phyloP scores from a whole-genome alignment of 2,797 vertebrate genomes.

The Cetoscarus ocellatus region DNA sequence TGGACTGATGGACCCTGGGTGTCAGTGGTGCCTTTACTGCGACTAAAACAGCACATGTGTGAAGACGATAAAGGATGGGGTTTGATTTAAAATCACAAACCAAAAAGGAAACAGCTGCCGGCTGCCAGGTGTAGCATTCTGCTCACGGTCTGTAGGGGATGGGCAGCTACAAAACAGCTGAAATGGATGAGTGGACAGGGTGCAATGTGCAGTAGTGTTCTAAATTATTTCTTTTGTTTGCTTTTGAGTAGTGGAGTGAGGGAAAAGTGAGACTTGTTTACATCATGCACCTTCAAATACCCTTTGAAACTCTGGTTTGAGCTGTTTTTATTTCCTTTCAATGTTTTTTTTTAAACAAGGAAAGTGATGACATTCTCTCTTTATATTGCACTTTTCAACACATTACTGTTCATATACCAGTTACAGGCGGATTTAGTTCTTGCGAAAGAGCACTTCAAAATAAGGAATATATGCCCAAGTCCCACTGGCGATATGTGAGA shows the following conservation, averaged over 20 bases:
- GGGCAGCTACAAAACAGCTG: conserved; percentile 36
- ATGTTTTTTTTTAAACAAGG: background rate
- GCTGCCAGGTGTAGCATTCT: conserved; percentile 44
- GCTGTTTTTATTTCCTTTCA: background rate
- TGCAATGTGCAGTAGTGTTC: conserved; percentile 20
- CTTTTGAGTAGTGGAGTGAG: background rate
- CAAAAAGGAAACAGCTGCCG: conserved; percentile 49
- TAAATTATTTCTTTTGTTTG: conserved; percentile 26
- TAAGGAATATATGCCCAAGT: background rate
- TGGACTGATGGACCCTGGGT: conserved; percentile 19
- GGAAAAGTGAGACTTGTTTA: conserved; percentile 9
- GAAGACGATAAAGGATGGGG: conserved; percentile 58
- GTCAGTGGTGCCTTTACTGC: conserved; percentile 43
- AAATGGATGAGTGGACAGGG: conserved; percentile 43
- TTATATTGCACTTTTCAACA: background rate
- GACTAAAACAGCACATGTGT: conserved; percentile 53
- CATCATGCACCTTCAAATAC: conserved; percentile 14
- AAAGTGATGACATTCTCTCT: background rate
- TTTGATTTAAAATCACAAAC: conserved; percentile 54
- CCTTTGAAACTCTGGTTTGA: background rate
- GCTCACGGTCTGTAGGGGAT: background rate
- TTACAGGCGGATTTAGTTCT: background rate
- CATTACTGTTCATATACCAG: background rate
- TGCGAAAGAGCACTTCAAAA: background rate
- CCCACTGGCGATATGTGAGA: background rate